These are phyloP conservation scores for Nyctibius grandis DNA, from an alignment of 2,797 vertebrate species.

Conservation along the genomic window DNA sequence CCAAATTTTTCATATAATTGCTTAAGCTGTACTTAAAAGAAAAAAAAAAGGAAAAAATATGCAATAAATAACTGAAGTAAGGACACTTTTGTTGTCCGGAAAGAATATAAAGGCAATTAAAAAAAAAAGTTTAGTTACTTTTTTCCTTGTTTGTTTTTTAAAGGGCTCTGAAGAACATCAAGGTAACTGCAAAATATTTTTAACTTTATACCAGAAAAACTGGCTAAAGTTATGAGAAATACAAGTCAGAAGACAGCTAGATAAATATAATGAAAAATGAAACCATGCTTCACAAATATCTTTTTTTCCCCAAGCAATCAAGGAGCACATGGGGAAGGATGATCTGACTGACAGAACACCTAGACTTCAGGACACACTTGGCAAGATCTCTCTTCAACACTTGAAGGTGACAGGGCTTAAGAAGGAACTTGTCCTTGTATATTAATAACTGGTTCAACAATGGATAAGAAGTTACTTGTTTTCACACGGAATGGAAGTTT, in stretches of 20 bases:
- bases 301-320: not conserved
- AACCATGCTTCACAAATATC: not conserved
- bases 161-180: not conserved
- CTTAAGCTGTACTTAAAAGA: not conserved
- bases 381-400: not conserved
- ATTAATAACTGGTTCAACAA: not conserved
- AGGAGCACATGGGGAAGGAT: not conserved
- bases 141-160: not conserved
- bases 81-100: not conserved
- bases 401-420: not conserved
- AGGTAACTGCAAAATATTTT: not conserved
- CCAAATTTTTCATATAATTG: not conserved
- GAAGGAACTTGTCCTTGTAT: not conserved
- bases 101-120: not conserved
- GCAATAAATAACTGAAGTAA: not conserved
- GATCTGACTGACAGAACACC: not conserved
- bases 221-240: not conserved
- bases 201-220: not conserved
- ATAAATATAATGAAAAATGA: not conserved
- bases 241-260: not conserved
- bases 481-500: not conserved
- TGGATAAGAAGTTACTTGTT: not conserved
- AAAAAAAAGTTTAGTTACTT: not conserved
- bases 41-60: not conserved
- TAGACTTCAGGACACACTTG: accelerated